Evolutionary conservation across 2,888 invertebrate genomes (phyloP).

Genomic region (Chaetoderma sp.): DNA sequence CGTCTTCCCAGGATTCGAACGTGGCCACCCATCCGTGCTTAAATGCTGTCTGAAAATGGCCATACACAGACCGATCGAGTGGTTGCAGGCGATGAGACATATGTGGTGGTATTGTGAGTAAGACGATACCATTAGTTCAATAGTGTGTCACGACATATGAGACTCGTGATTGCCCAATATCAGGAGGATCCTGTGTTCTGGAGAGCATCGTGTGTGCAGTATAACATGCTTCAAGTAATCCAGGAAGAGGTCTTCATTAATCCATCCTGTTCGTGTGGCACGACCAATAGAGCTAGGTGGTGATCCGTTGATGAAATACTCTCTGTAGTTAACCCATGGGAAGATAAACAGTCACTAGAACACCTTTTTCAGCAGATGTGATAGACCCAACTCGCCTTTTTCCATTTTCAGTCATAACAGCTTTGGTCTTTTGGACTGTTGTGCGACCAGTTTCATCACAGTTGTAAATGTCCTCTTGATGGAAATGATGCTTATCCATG

Average conservation of each 20-base stretch:
- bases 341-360: conserved; percentile 32
- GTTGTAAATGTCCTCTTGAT: not conserved
- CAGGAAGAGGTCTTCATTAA: conserved; percentile 29
- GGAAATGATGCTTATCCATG: conserved; percentile 19
- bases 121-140: conserved; percentile 29
- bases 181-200: conserved; percentile 18
- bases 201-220: conserved; percentile 19
- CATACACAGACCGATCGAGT: conserved; percentile 47
- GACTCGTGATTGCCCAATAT: conserved; percentile 30
- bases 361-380: conserved; percentile 19
- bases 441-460: conserved; percentile 1
- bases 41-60: conserved; percentile 53
- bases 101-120: conserved; percentile 33
- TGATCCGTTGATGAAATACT: conserved; percentile 16
- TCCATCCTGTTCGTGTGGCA: conserved; percentile 28
- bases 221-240: conserved; percentile 29
- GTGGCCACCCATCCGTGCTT: conserved; percentile 59
- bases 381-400: not conserved
- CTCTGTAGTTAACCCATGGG: conserved; percentile 21
- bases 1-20: conserved; percentile 54
- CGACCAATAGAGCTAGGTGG: conserved; percentile 23
- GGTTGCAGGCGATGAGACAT: conserved; percentile 28
- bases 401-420: not conserved
- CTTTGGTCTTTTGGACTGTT: not conserved
- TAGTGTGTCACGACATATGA: conserved; percentile 25